These are phyloP conservation scores for Brachionus calyciflorus DNA, from an alignment of 1,140 invertebrate species.

Conservation along the genomic window DNA sequence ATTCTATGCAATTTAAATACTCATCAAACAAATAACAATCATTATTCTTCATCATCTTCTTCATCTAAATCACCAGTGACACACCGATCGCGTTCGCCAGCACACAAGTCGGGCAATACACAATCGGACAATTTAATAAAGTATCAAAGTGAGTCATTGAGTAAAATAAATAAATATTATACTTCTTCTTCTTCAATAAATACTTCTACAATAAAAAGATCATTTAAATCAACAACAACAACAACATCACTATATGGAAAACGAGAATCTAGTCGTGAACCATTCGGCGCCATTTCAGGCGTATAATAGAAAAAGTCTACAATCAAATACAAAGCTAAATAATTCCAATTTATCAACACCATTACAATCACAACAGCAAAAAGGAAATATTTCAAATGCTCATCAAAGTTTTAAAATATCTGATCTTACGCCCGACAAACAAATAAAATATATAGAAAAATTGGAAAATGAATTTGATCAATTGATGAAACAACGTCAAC, in stretches of 20 bases:
- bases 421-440: constrained; percentile 20
- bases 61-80: constrained; percentile 20
- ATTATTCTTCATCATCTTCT: constrained; percentile 32
- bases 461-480: constrained; percentile 43
- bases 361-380: neutral
- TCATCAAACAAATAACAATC: constrained; percentile 16
- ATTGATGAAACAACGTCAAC: constrained; percentile 40
- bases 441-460: constrained; percentile 46
- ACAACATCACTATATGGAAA: neutral
- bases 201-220: constrained; percentile 43
- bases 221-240: constrained; percentile 32
- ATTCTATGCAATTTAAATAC: neutral
- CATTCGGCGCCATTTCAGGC: constrained; percentile 3
- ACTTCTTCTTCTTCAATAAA: neutral
- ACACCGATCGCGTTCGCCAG: neutral
- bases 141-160: constrained; percentile 43
- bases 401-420: constrained; percentile 6
- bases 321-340: no score
- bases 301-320: constrained; percentile 29
- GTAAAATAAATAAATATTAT: constrained; percentile 40
- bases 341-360: neutral
- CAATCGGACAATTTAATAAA: neutral
- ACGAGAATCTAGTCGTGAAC: neutral
- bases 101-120: neutral
- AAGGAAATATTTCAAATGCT: neutral